Conservation (phyloP, 2,797 vertebrate species). For the Hirundo rustica region DNA sequence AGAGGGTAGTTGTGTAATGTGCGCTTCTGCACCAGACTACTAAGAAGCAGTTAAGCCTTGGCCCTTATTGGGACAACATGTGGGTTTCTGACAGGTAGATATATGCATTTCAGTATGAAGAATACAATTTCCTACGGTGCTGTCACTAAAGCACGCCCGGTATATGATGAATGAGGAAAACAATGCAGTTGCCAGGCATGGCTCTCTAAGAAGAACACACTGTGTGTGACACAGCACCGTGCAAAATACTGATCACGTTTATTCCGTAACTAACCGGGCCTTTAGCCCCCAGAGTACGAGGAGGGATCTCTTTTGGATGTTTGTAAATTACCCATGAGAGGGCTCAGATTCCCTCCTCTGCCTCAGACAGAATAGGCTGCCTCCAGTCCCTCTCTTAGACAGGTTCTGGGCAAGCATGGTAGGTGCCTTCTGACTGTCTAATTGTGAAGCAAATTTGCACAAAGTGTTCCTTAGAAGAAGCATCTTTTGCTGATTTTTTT, state of each 20-base stretch:
- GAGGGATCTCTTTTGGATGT: background rate
- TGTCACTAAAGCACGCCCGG: background rate
- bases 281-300: background rate
- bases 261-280: background rate
- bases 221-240: background rate
- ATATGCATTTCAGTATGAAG: slow-evolving; percentile 40
- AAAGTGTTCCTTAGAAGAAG: background rate
- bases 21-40: background rate
- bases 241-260: background rate
- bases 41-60: slow-evolving; percentile 54
- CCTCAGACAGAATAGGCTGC: background rate
- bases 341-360: background rate
- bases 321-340: background rate
- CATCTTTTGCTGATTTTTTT: background rate
- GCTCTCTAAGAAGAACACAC: background rate
- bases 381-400: background rate
- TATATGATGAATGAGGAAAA: slow-evolving; percentile 48
- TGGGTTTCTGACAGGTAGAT: slow-evolving; percentile 61
- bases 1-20: slow-evolving; percentile 44
- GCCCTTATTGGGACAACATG: slow-evolving; percentile 50
- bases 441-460: background rate
- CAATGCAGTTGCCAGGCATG: slow-evolving; percentile 14
- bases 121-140: slow-evolving; percentile 17
- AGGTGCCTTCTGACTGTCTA: background rate
- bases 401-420: background rate